These are phyloP conservation scores for Hylaeus volcanicus DNA, from an alignment of 1,140 invertebrate species.

Conservation along the genomic window DNA sequence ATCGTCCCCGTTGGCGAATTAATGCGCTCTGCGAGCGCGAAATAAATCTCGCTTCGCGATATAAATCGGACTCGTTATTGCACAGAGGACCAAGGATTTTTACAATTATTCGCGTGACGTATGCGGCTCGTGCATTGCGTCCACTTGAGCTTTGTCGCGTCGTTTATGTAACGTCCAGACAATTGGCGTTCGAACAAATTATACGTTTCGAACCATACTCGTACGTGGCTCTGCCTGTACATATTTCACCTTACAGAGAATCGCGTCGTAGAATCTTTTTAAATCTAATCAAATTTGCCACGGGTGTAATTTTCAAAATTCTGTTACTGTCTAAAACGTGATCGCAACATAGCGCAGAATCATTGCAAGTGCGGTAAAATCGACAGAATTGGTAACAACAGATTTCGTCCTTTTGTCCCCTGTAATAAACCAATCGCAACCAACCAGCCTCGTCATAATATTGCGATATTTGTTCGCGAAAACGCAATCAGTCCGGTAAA, in stretches of 20 bases:
- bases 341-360: no score
- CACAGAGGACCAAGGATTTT: not conserved
- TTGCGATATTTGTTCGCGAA: slow-evolving; percentile 62
- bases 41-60: slow-evolving; percentile 6
- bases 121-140: not conserved
- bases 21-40: not conserved
- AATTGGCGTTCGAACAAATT: not conserved
- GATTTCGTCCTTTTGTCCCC: not conserved
- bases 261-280: no score
- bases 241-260: no score
- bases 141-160: not conserved
- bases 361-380: no score
- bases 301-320: no score
- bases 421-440: not conserved
- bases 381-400: no score
- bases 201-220: not conserved
- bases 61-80: slow-evolving; percentile 9
- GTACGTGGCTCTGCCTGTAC: no score
- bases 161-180: not conserved
- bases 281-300: no score
- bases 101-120: not conserved
- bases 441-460: slow-evolving; percentile 43
- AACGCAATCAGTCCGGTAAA: slow-evolving; percentile 68
- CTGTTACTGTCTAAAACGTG: no score
- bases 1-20: slow-evolving; percentile 7